Conservation (phyloP, 2,797 vertebrate species). For the Leptodactylus fallax region DNA sequence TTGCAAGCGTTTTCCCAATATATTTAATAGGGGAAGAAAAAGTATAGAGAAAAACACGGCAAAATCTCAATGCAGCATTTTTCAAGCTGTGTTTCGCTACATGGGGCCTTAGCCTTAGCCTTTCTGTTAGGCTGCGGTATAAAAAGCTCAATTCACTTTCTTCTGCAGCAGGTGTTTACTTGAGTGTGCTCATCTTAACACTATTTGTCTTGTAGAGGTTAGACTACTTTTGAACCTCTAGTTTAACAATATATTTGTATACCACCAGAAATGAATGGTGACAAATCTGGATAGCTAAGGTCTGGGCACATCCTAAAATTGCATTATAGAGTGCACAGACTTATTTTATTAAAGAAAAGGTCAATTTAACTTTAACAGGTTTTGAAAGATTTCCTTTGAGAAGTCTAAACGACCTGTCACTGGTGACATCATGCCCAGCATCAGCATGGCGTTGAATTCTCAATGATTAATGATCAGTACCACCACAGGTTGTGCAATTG, state of each 20-base stretch:
- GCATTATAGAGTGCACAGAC: constrained; percentile 4
- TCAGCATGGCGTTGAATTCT: constrained; percentile 23
- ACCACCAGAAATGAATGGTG: background rate
- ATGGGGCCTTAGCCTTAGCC: background rate
- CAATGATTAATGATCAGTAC: constrained; percentile 54
- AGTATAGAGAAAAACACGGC: no score
- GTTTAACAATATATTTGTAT: background rate
- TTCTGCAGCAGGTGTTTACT: background rate
- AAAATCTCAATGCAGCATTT: no score
- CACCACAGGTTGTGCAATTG: constrained; percentile 40
- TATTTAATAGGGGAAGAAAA: no score
- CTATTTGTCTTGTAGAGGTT: background rate
- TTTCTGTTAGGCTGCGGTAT: background rate
- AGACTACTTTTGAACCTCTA: background rate
- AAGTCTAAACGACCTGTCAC: constrained; percentile 24
- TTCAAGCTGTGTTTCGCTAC: no score
- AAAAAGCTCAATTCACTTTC: background rate
- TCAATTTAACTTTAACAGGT: constrained; percentile 56
- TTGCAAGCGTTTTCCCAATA: no score
- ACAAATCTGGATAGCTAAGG: background rate
- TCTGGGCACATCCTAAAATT: background rate
- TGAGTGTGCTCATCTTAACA: background rate
- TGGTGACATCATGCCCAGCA: constrained; percentile 50
- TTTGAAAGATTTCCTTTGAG: constrained; percentile 53
- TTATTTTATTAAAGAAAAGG: constrained; percentile 45